Base-by-base conservation (phyloP, 2,113 vertebrate species). In the Leucoraja erinaceus region DNA sequence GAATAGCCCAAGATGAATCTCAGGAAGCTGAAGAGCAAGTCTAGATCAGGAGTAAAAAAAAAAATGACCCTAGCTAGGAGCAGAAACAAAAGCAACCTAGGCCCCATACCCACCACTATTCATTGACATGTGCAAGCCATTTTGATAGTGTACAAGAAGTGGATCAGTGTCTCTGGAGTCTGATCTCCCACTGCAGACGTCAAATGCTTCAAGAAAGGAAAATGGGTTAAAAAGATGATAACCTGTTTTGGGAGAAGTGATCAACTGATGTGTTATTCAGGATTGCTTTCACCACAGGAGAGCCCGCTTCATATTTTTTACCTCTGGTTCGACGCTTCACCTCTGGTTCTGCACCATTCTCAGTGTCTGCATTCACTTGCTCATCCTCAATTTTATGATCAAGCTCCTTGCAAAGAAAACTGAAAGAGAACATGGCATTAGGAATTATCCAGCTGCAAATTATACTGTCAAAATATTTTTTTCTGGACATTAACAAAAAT, bases 341-440 rank as follows among this genome's bases (percentile, higher is more conserved):
- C 76, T 95, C 95, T 0, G 95, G 93, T 59, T 97, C 97, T 8
- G 81, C 94, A 28, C 95, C 93, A 0, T 96, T 96, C 76, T 97
- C 96, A 92, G 95, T 95, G 38, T 95, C 96, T 8, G 94, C 95
- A 8, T n/a, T 25, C 0, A 96, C 96, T 0, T 96, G 96, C 4
- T 96, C 96, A 20, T 96, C 96, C 93, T 94, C 94, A 68, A 94
- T 95, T 91, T 91, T 91, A 7, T 93, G 94, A 93, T 99, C 97
- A 94, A 99, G 94, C 95, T 99, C 98, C 0, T 95, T 96, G 94
- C 98, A 99, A 93, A 99, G 96, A n/a, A 95, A 66, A 93, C 98
- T 98, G 93, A 0, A 93, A 1, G 86, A 93, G 92, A 10, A 93
- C 47, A 75, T 25, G 78, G 68, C 20, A 31, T 66, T 72, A 93